Evolutionary conservation across 1,140 invertebrate genomes (phyloP), one percentile per base, ranked within the genome.

Genomic region (Archivesica marissinica): DNA sequence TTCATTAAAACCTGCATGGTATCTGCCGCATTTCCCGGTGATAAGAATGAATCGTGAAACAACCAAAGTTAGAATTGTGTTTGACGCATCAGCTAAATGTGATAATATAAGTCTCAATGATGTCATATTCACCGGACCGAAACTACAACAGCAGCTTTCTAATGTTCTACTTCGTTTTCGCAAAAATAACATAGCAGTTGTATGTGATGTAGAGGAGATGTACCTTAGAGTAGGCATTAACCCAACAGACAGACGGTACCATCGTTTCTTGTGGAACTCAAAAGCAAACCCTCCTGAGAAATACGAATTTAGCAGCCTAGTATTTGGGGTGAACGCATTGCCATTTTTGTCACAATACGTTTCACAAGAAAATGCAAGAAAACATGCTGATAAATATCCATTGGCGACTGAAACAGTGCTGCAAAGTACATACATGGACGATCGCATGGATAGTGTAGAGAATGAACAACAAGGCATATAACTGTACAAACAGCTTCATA

Each of bases 71-170:
- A 28, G 85, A 23, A 56, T 87, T 23, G 86, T 87, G 20, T 84
- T 77, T 66, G 70, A 87, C 41, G 74, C 66, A 35, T 83, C 86
- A 30, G 86, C 86, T 17, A 66, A 50, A 28, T 11, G 3, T 77
- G 15, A 87, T 35, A 64, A 59, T 7, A 25, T 78, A 23, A 64
- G 52, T 4, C 50, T 88, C 38, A 88, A 88, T 82, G 87, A 81
- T 35, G 0, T 56, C 17, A 56, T 91, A 38, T 30, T 85, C 15
- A n/a, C 38, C 15, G 91, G 91, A 0, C 93, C 94, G 20, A 91
- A 91, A 72, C 56, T 95, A 0, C 93, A 95, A 88, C 89, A 50
- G 54, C 54, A 76, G 33, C 41, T 90, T 15, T 68, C 85, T 52
- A 75, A 41, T 35, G 85, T 90, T 0, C 66, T 91, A 3, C 30